phyloP scores from a whole-genome alignment of 1,140 invertebrate species.

The Eriocheir sinensis region DNA sequence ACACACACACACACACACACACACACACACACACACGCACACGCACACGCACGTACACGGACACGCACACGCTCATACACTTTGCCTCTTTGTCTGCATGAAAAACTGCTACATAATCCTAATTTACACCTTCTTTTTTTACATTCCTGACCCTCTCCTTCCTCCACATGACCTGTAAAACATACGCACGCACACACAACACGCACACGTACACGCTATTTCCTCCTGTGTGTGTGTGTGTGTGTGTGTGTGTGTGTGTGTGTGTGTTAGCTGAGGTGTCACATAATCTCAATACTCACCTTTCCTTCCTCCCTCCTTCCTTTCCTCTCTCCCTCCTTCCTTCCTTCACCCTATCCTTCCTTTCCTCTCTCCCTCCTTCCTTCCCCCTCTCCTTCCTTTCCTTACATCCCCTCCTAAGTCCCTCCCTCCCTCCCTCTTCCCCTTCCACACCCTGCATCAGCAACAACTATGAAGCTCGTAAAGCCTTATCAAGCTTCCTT shows the following conservation, averaged over 20 bases:
- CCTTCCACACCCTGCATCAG: not conserved
- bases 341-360: not conserved
- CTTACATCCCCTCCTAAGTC: not conserved
- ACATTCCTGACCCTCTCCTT: too few relatives aligned
- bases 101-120: not conserved
- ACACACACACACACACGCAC: too few relatives aligned
- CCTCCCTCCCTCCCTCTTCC: not conserved
- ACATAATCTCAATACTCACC: not conserved
- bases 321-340: not conserved
- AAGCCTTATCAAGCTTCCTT: too few relatives aligned
- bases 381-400: not conserved
- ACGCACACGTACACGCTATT: too few relatives aligned
- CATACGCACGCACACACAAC: too few relatives aligned
- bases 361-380: not conserved
- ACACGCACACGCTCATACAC: not conserved
- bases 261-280: too few relatives aligned
- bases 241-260: too few relatives aligned
- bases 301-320: not conserved
- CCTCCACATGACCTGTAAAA: not conserved
- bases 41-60: too few relatives aligned
- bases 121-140: not conserved
- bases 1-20: not conserved
- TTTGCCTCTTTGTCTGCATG: not conserved
- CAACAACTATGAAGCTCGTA: too few relatives aligned
- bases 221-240: too few relatives aligned